Percentiles rank a stretch among this genome's conserved stretches.
Conservation (phyloP, 2,113 vertebrate species). For the Equus quagga region DNA sequence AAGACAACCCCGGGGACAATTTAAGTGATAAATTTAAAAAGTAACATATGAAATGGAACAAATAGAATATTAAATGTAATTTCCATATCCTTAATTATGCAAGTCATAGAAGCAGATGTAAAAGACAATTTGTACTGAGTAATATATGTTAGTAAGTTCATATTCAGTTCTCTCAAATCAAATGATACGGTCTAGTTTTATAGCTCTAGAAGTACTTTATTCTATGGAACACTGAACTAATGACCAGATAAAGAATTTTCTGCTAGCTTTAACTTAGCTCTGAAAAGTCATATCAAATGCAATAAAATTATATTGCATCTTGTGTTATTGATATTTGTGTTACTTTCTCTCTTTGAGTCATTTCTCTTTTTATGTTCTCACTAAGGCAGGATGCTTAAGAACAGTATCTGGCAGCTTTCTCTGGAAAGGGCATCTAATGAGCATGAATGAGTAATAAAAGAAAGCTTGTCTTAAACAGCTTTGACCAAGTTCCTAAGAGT, state of each 20-base stretch:
- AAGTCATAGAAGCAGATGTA: constrained; percentile 38
- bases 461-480: background rate
- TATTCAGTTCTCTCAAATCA: constrained; percentile 17
- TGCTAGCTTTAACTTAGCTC: constrained; percentile 66
- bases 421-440: background rate
- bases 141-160: constrained; percentile 47
- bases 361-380: constrained; percentile 67
- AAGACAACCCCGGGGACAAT: background rate
- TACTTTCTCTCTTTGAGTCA: constrained; percentile 57
- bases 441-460: background rate
- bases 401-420: background rate
- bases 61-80: constrained; percentile 51
- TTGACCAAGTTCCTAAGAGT: background rate
- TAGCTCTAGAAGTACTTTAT: constrained; percentile 33
- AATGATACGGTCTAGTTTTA: constrained; percentile 62
- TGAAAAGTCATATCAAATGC: constrained; percentile 70
- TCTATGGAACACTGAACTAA: constrained; percentile 65
- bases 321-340: constrained; percentile 73
- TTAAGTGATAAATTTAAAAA: constrained; percentile 20
- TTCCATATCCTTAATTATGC: constrained; percentile 64
- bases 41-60: background rate
- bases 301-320: constrained; percentile 60
- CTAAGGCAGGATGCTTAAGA: background rate
- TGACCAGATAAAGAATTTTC: constrained; percentile 77
- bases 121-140: background rate